Conservation (phyloP, 2,888 invertebrate species). For the Hydraecia micacea region DNA sequence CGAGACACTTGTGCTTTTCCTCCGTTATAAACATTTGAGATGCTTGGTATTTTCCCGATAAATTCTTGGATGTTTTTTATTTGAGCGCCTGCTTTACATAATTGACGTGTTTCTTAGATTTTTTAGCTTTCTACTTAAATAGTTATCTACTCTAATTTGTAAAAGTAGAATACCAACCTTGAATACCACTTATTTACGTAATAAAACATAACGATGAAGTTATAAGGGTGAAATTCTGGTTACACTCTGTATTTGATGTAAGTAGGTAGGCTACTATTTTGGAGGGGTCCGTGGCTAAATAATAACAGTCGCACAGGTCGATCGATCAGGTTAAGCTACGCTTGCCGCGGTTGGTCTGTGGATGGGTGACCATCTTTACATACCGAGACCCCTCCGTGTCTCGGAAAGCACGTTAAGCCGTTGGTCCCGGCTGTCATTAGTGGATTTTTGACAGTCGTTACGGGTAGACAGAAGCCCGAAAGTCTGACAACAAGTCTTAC, state of each 20-base stretch:
- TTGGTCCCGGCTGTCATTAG: too few relatives aligned
- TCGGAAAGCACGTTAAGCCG: too few relatives aligned
- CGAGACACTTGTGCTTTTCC: too few relatives aligned
- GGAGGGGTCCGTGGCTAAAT: too few relatives aligned
- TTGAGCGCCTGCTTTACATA: neutral
- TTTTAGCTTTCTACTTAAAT: neutral
- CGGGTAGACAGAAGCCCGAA: too few relatives aligned
- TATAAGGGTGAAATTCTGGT: neutral
- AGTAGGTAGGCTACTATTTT: neutral
- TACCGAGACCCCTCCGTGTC: too few relatives aligned
- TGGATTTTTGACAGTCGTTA: too few relatives aligned
- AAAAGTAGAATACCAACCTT: neutral
- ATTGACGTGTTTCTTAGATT: neutral
- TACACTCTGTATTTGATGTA: neutral
- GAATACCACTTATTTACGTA: slow-evolving; percentile 4
- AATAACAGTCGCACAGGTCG: too few relatives aligned
- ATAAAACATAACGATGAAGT: slow-evolving; percentile 3
- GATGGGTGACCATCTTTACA: too few relatives aligned
- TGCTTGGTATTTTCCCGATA: neutral
- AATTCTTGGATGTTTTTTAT: neutral
- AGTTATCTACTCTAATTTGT: neutral
- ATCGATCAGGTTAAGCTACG: too few relatives aligned
- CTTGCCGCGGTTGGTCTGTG: too few relatives aligned
- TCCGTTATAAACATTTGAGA: neutral
- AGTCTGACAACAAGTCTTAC: too few relatives aligned